phyloP scores from a whole-genome alignment of 2,888 invertebrate genomes.

The Nemurella pictetii region DNA sequence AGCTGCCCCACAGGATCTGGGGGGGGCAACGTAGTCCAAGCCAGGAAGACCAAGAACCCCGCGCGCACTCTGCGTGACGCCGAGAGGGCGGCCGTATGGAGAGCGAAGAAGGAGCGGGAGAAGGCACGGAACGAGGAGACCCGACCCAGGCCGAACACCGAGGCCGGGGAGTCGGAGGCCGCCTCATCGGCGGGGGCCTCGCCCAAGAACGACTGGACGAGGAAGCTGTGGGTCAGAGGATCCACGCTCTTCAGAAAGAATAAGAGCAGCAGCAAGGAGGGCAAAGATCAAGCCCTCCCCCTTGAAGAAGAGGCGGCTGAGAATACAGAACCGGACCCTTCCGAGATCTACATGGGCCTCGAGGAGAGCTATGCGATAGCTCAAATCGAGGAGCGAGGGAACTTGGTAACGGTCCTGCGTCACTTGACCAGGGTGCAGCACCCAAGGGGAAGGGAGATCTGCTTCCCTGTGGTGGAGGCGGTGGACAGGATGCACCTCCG shows the following conservation, averaged over 20 bases:
- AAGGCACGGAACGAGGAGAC: no score
- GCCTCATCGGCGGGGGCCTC: not conserved
- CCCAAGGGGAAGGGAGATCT: not conserved
- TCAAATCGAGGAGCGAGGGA: not conserved
- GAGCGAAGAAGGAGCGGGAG: no score
- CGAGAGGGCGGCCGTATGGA: no score
- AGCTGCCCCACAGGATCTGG: no score
- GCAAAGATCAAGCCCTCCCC: no score
- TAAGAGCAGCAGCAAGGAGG: not conserved
- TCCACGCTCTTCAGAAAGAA: not conserved
- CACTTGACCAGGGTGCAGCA: not conserved
- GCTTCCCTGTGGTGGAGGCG: not conserved
- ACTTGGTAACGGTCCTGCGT: not conserved
- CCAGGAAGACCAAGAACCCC: no score
- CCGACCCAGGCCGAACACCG: no score
- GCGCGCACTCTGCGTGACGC: no score
- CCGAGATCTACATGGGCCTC: slow-evolving; percentile 2
- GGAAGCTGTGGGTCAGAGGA: not conserved
- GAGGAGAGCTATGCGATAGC: not conserved
- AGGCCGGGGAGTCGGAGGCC: no score
- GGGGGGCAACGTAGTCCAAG: no score
- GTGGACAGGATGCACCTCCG: not conserved
- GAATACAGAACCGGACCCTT: not conserved
- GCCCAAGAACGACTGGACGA: not conserved
- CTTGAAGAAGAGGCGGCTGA: not conserved